Conservation (phyloP, 2,113 vertebrate species). For the Pyrgilauda ruficollis region DNA sequence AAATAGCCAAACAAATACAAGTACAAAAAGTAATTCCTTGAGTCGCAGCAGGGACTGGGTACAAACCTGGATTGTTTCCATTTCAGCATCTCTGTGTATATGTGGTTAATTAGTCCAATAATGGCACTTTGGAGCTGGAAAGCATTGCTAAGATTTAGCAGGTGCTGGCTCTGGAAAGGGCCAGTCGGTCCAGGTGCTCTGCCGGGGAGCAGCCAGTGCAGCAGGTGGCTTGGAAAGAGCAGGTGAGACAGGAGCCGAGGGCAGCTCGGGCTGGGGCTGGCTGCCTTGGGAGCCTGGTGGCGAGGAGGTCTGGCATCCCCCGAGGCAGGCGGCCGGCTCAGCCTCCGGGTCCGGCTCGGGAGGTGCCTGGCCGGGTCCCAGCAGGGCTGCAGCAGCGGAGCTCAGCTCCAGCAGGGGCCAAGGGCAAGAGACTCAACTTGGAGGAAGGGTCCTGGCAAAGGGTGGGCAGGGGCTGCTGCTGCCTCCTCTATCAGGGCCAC, state of each 20-base stretch:
- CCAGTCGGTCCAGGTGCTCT: background rate
- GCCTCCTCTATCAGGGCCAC: background rate
- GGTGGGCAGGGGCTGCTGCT: background rate
- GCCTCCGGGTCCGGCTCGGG: background rate
- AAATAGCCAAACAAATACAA: background rate
- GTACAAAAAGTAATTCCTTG: background rate
- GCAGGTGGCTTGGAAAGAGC: background rate
- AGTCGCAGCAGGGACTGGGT: background rate
- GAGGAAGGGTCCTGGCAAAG: background rate
- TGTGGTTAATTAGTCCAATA: background rate
- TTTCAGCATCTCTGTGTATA: background rate
- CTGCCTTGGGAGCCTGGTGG: fast-evolving
- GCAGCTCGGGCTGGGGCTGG: background rate
- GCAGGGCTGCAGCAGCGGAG: background rate
- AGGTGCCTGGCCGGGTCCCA: background rate
- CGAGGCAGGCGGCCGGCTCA: fast-evolving
- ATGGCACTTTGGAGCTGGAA: background rate
- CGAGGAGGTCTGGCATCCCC: too few species aligned
- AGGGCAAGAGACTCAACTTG: background rate
- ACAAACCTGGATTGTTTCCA: background rate
- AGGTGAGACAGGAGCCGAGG: background rate
- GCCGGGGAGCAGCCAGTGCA: background rate
- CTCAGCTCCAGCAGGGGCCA: fast-evolving
- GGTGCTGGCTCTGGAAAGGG: background rate
- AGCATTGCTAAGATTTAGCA: background rate